phyloP scores from a whole-genome alignment of 1,140 invertebrate species.

The Achroia grisella region DNA sequence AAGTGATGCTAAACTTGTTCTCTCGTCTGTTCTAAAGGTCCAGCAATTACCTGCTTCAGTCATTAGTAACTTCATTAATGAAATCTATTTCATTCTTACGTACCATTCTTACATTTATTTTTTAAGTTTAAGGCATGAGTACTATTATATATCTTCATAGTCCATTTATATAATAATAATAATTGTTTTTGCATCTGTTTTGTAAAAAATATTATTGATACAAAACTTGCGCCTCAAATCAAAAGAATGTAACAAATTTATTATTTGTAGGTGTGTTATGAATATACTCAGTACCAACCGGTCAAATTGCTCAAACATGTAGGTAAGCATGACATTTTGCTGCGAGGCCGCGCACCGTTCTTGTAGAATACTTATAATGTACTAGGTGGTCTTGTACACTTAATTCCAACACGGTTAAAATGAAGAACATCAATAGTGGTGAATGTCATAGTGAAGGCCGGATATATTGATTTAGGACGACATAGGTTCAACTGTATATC shows the following conservation, averaged over 20 bases:
- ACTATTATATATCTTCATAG: too few relatives aligned
- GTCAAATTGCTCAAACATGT: slow-evolving; percentile 31
- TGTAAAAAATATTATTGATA: too few relatives aligned
- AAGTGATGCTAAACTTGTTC: too few relatives aligned
- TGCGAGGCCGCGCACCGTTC: slow-evolving; percentile 42
- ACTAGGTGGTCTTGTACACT: slow-evolving; percentile 9
- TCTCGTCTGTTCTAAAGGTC: too few relatives aligned
- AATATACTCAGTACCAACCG: slow-evolving; percentile 21
- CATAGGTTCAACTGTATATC: slow-evolving; percentile 5
- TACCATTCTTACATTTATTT: too few relatives aligned
- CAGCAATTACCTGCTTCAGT: too few relatives aligned
- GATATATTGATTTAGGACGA: slow-evolving; percentile 19
- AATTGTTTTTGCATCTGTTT: too few relatives aligned
- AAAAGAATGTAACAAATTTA: not conserved
- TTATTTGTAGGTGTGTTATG: slow-evolving; percentile 14
- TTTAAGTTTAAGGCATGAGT: too few relatives aligned
- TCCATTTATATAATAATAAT: too few relatives aligned
- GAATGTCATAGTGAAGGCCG: slow-evolving; percentile 32
- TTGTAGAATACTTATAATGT: slow-evolving; percentile 29
- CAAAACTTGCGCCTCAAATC: too few relatives aligned
- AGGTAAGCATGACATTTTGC: slow-evolving; percentile 44
- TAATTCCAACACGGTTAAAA: slow-evolving; percentile 14
- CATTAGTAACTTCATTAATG: too few relatives aligned
- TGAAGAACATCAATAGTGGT: slow-evolving; percentile 26
- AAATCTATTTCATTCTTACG: too few relatives aligned